These are phyloP conservation scores for Euschistus heros DNA, from an alignment of 1,140 invertebrate species.

Conservation along the genomic window DNA sequence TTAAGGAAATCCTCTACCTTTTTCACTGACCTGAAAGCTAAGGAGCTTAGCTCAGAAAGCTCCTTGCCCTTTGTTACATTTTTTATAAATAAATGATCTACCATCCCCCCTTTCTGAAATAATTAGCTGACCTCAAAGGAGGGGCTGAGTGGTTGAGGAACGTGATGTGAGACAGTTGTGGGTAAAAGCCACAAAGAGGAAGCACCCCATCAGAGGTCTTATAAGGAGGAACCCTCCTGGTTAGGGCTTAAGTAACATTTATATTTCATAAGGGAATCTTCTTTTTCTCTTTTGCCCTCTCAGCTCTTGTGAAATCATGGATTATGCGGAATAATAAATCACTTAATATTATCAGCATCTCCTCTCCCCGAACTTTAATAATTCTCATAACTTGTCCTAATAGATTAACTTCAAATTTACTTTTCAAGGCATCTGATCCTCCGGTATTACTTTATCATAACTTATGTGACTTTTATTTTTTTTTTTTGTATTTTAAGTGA, in stretches of 20 bases:
- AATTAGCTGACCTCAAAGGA: conserved; percentile 7
- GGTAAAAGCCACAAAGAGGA: neutral
- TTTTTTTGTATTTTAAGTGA: too few species aligned
- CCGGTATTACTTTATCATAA: too few species aligned
- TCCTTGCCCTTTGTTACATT: too few species aligned
- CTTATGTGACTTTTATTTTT: too few species aligned
- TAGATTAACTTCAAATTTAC: too few species aligned
- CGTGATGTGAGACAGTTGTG: neutral
- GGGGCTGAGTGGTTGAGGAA: neutral
- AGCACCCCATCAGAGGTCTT: neutral
- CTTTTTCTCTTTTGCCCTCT: neutral
- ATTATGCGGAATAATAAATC: conserved; percentile 3
- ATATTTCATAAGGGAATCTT: conserved; percentile 1
- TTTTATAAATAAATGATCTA: neutral
- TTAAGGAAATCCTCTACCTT: too few species aligned
- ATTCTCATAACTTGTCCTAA: too few species aligned
- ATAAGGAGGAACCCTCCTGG: too few species aligned
- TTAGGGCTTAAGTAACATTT: neutral
- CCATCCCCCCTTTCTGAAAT: neutral
- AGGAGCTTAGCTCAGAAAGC: too few species aligned
- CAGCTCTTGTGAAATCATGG: conserved; percentile 1
- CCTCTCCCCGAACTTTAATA: too few species aligned
- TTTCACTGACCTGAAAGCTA: too few species aligned
- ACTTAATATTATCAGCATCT: neutral
- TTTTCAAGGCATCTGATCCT: too few species aligned